Evolutionary conservation across 2,113 vertebrate species (phyloP), one percentile per base, ranked within the genome.

Genomic region (Antennarius striatus): DNA sequence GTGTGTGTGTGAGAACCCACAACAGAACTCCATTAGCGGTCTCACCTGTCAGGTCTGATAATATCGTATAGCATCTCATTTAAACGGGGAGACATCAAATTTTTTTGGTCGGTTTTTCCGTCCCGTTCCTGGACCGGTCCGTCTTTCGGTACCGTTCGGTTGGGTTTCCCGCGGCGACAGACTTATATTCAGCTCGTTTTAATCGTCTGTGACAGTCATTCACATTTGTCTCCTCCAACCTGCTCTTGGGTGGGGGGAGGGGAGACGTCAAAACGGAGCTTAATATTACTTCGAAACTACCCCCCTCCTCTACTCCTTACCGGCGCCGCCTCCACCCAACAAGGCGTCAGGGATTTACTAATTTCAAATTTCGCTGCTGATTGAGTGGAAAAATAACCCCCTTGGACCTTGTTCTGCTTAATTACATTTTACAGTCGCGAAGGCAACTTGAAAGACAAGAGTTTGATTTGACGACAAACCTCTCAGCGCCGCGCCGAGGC

Each of bases 281-380:
- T 90, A 84, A 85, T 87, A 88, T 86, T 86, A 82, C 73, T 79
- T 73, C 54, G 39, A 43, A 43, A 6, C 68, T 29, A 53, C 40
- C 29, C 52, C 47, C 1, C 53, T 3, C 43, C 42, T 6, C 56
- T 43, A 13, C 46, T 42, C n/a, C 7, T 32, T 48, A 7, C 56
- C 43, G 2, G 47, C 3, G 14, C 64, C 29, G 29, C 68, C 32
- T 63, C 64, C 59, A 54, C 56, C 62, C 62, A 79, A 75, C 86
- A 82, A 83, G 80, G 66, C 81, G 47, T 83, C 75, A 50, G 82
- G 84, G 90, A 90, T 90, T 92, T 87, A 85, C 88, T 90, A 71
- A 88, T 91, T 93, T 90, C 67, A 85, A 90, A 91, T 90, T 89
- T 91, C 77, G 74, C 86, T 87, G 75, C 89, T 90, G 90, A 93